These are phyloP conservation scores for Brachionus calyciflorus DNA, from an alignment of 1,140 invertebrate genomes.

Conservation along the genomic window DNA sequence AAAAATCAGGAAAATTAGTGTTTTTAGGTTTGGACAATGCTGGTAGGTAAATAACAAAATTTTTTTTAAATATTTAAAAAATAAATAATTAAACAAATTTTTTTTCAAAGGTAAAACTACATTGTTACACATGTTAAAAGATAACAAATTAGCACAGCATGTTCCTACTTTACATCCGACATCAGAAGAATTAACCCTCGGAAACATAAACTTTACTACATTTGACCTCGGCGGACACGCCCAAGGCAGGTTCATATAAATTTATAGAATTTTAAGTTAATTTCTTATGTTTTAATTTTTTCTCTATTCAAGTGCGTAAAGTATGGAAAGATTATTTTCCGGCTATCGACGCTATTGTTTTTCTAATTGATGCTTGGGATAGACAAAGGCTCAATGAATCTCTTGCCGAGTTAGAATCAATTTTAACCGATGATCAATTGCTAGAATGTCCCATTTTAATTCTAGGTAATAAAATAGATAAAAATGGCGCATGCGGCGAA, in stretches of 20 bases:
- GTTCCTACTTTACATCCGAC: conserved; percentile 98
- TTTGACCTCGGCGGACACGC: conserved; percentile 98
- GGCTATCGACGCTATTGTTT: conserved; percentile 98
- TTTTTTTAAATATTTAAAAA: background rate
- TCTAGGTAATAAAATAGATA: conserved; percentile 98
- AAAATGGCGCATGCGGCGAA: conserved; percentile 88
- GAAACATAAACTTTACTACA: conserved; percentile 98
- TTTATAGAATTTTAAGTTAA: background rate
- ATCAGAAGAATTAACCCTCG: conserved; percentile 97
- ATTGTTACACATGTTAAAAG: conserved; percentile 97
- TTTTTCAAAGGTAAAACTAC: conserved; percentile 72
- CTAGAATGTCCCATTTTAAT: conserved; percentile 92
- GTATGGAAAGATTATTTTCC: conserved; percentile 99
- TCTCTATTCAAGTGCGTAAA: conserved; percentile 70
- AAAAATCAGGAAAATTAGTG: conserved; percentile 95
- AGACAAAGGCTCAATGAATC: conserved; percentile 82
- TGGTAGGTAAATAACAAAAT: conserved; percentile 66
- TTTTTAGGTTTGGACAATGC: conserved; percentile 98
- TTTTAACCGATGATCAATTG: conserved; percentile 78
- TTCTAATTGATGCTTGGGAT: conserved; percentile 93
- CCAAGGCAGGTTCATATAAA: conserved; percentile 66
- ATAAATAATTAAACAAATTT: too few relatives aligned
- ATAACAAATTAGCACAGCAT: conserved; percentile 96
- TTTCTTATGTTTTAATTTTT: background rate
- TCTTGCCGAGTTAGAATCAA: conserved; percentile 66